These are phyloP conservation scores for Cynodonichthys magdalenae DNA, from an alignment of 2,797 vertebrate species.

Conservation along the genomic window DNA sequence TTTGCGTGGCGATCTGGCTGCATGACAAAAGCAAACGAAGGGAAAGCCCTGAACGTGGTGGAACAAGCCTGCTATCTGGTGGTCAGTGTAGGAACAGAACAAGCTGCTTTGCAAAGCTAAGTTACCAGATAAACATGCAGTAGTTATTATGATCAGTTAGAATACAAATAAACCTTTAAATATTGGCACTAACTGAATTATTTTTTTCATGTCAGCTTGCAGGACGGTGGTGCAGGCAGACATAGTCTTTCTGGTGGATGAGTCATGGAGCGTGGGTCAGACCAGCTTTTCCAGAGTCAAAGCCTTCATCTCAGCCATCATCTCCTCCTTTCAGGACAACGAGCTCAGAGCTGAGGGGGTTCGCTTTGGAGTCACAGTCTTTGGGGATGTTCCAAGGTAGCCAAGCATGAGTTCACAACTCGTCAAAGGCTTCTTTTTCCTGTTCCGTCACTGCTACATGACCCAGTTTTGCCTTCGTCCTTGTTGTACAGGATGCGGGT, in stretches of 20 bases:
- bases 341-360: constrained; percentile 79
- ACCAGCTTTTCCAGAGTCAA: constrained; percentile 78
- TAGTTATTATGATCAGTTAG: too few relatives aligned
- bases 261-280: constrained; percentile 79
- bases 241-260: constrained; percentile 87
- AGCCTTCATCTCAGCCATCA: constrained; percentile 79
- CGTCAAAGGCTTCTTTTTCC: constrained; percentile 1
- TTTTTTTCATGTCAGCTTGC: constrained; percentile 77
- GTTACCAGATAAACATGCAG: background rate
- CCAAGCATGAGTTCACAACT: background rate
- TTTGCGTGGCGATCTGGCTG: constrained; percentile 52
- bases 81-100: constrained; percentile 40
- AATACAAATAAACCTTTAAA: too few relatives aligned
- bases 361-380: constrained; percentile 87
- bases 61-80: constrained; percentile 76
- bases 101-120: background rate
- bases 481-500: constrained; percentile 79
- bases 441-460: constrained; percentile 4
- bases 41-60: constrained; percentile 26
- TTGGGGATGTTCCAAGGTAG: constrained; percentile 84
- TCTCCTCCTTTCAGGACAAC: constrained; percentile 77
- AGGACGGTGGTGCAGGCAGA: constrained; percentile 82
- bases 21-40: constrained; percentile 38
- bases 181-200: background rate
- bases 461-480: constrained; percentile 6